Conservation (phyloP, 2,888 invertebrate species). For the Gymnoscelis rufifasciata region DNA sequence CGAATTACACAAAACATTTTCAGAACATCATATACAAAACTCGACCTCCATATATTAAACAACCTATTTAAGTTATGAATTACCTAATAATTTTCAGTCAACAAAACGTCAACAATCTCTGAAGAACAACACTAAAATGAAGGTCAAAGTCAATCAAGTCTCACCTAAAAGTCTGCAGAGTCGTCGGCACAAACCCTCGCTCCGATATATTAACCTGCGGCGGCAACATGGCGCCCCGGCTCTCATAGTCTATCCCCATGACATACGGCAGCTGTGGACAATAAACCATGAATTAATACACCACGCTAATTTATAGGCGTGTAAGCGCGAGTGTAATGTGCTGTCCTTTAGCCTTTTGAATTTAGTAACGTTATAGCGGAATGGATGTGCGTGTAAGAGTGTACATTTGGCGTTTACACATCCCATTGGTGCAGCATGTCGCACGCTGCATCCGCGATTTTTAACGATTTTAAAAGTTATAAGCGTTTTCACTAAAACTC, state of each 20-base stretch:
- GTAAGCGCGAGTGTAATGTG: slow-evolving; percentile 12
- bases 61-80: too few species aligned
- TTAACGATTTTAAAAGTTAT: too few species aligned
- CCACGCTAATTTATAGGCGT: slow-evolving; percentile 15
- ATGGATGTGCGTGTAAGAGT: not conserved
- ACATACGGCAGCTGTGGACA: slow-evolving; percentile 84
- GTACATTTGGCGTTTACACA: too few species aligned
- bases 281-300: slow-evolving; percentile 20
- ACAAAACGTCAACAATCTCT: too few species aligned
- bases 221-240: slow-evolving; percentile 86
- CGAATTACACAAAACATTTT: too few species aligned
- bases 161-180: slow-evolving; percentile 85
- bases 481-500: too few species aligned
- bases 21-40: too few species aligned
- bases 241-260: slow-evolving; percentile 87
- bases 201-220: slow-evolving; percentile 91
- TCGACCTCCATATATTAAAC: too few species aligned
- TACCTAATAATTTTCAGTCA: too few species aligned
- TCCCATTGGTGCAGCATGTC: too few species aligned
- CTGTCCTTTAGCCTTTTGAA: slow-evolving; percentile 5
- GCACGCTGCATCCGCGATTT: too few species aligned
- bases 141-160: slow-evolving; percentile 21
- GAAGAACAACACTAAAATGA: too few species aligned
- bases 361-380: slow-evolving; percentile 1
- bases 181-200: slow-evolving; percentile 87